Evolutionary conservation across 2,113 vertebrate species (phyloP).

Genomic region (Monopterus albus): DNA sequence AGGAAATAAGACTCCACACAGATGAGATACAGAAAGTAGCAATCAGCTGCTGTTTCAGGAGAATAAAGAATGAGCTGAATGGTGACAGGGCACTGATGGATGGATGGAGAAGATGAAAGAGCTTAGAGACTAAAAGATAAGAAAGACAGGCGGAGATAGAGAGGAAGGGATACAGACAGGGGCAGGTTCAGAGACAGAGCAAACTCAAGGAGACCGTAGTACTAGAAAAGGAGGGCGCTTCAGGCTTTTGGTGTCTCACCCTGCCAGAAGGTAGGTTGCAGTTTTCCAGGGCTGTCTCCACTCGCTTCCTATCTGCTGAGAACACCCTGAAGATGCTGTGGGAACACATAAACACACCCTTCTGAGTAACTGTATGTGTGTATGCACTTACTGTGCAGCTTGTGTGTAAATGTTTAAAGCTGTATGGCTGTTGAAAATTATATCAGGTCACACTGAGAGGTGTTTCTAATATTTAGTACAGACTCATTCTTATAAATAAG

Average conservation of each 20-base stretch:
- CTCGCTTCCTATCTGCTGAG: conserved; percentile 94
- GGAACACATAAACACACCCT: conserved; percentile 45
- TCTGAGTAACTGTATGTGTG: conserved; percentile 41
- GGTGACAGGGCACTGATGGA: conserved; percentile 21
- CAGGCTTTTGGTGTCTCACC: conserved; percentile 82
- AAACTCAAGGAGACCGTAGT: conserved; percentile 11
- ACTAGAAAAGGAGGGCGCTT: not conserved
- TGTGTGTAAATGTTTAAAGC: too few relatives aligned
- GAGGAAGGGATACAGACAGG: not conserved
- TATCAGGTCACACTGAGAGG: too few relatives aligned
- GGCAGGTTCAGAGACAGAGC: not conserved
- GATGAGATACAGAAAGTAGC: conserved; percentile 41
- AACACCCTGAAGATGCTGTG: conserved; percentile 93
- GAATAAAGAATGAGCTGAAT: conserved; percentile 17
- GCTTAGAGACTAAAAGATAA: conserved; percentile 17
- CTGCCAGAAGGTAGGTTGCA: conserved; percentile 94
- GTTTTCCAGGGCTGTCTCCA: conserved; percentile 93
- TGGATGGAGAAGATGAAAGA: conserved; percentile 40
- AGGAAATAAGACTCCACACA: conserved; percentile 53
- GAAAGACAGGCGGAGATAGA: not conserved
- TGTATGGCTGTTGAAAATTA: too few relatives aligned
- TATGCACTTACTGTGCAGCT: too few relatives aligned
- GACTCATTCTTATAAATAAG: not conserved
- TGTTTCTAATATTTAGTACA: not conserved
- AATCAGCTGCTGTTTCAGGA: conserved; percentile 43